Evolutionary conservation across 2,797 vertebrate species (phyloP).

Genomic region (Spondyliosoma cantharus): DNA sequence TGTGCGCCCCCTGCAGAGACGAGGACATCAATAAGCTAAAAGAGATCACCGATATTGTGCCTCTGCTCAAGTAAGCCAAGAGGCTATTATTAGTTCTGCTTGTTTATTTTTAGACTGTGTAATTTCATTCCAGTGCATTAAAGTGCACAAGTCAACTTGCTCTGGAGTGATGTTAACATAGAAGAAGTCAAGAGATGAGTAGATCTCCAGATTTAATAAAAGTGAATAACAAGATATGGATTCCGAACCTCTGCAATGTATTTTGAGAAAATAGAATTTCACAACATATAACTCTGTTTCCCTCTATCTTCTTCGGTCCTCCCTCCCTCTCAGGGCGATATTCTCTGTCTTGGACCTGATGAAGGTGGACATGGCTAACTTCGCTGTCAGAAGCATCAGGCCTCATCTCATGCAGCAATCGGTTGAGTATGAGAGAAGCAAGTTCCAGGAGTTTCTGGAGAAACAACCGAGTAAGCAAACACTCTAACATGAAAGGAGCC

Average conservation of each 20-base stretch:
- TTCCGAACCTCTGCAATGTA: not conserved
- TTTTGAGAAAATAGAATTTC: not conserved
- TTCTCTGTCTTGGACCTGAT: slow-evolving; percentile 95
- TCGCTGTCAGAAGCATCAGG: slow-evolving; percentile 92
- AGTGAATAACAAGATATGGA: not conserved
- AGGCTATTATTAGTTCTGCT: slow-evolving; percentile 6
- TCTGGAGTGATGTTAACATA: not conserved
- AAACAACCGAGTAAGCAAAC: slow-evolving; percentile 92
- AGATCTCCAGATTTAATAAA: not conserved
- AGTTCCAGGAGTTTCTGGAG: slow-evolving; percentile 95
- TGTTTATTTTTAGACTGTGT: slow-evolving; percentile 43
- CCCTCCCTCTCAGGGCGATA: slow-evolving; percentile 86
- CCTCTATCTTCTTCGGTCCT: not conserved
- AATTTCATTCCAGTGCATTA: slow-evolving; percentile 33
- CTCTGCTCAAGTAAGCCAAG: slow-evolving; percentile 90
- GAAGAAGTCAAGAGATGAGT: not conserved
- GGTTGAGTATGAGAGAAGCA: slow-evolving; percentile 95
- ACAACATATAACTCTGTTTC: not conserved
- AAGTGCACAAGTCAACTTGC: slow-evolving; percentile 12
- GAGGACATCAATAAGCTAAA: slow-evolving; percentile 90
- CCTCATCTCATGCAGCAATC: slow-evolving; percentile 97
- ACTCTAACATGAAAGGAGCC: not conserved
- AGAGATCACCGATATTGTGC: slow-evolving; percentile 89
- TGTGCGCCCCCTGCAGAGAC: slow-evolving; percentile 94
- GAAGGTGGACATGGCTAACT: slow-evolving; percentile 99